Base-by-base conservation (phyloP, 2,797 vertebrate species). In the Lates japonicus region DNA sequence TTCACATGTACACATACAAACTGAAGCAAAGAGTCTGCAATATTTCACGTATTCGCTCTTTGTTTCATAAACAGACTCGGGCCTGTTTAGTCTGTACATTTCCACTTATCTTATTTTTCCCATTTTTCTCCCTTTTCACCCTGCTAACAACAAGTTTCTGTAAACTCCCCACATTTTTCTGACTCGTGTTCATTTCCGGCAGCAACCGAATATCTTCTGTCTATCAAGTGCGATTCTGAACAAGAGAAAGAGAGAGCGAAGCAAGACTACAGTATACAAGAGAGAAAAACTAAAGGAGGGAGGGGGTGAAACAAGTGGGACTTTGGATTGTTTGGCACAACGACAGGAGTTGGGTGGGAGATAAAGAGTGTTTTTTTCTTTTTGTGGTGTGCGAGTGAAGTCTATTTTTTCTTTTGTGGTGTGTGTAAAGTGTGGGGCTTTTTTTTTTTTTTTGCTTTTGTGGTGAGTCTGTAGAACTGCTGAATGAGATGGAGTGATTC, bases 401-500 rank as follows among this genome's bases (percentile, higher is more conserved):
- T 88, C 87, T 82, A 83, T 91, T 93, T 92, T 82, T 93, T 84
- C 81, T 85, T 84, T 82, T 89, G 84, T 90, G 87, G 87, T 75
- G 82, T 62, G 75, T 75, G 83, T 82, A 75, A 80, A 82, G 73
- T 80, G 75, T 81, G 75, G 66, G 39, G 67, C 19, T 33, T 39
- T 54, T 12, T 57, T 66, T 78, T 77, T 85, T 87, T 76, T 76
- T 89, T 54, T 80, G 67, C 85, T 90, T 91, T 93, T 92, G 91
- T 93, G 90, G 88, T 19, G 61, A 79, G 85, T 67, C 76, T 92
- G 90, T 94, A 92, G 92, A 94, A 93, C 89, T 67, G 77, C 76
- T 83, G 88, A 89, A 68, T 76, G 87, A 94, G 91, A 93, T 92
- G 90, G 72, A 90, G 74, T 90, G 92, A 93, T 92, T 93, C 87